These are phyloP conservation scores for Dicaeum eximium DNA, from an alignment of 2,113 vertebrate genomes.

Conservation along the genomic window DNA sequence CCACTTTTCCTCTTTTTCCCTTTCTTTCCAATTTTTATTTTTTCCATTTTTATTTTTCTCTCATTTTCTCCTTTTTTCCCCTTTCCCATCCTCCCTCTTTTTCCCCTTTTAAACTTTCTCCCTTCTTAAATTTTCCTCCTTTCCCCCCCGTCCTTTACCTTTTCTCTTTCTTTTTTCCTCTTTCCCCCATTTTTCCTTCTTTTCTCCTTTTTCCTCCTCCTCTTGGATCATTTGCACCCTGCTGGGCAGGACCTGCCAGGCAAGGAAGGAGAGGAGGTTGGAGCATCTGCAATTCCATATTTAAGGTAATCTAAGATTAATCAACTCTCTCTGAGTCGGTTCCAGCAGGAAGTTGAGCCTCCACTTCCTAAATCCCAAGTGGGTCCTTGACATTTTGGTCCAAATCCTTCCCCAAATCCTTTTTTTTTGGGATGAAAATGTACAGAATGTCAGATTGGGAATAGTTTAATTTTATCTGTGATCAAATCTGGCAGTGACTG, in stretches of 20 bases:
- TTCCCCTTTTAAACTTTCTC: accelerated
- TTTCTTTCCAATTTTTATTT: neutral
- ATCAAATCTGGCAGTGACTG: neutral
- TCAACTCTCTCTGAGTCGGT: neutral
- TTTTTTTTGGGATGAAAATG: neutral
- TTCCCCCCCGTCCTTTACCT: accelerated
- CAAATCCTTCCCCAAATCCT: neutral
- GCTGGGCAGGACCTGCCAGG: neutral
- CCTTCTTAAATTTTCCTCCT: neutral
- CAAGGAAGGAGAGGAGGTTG: neutral
- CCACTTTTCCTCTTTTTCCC: neutral
- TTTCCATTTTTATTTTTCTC: accelerated
- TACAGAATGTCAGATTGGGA: neutral
- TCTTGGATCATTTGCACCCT: neutral
- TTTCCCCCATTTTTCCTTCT: neutral
- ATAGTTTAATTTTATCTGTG: neutral
- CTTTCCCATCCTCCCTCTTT: accelerated
- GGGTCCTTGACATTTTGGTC: neutral
- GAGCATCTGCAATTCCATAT: neutral
- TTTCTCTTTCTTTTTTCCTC: neutral
- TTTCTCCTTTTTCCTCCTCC: neutral
- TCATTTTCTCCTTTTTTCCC: accelerated
- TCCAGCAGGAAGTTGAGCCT: neutral
- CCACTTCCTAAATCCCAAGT: neutral
- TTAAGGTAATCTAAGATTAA: neutral